Evolutionary conservation across 92 coral and sea anemone genomes (phyloP).

Genomic region (Umimayanthus kanabou): DNA sequence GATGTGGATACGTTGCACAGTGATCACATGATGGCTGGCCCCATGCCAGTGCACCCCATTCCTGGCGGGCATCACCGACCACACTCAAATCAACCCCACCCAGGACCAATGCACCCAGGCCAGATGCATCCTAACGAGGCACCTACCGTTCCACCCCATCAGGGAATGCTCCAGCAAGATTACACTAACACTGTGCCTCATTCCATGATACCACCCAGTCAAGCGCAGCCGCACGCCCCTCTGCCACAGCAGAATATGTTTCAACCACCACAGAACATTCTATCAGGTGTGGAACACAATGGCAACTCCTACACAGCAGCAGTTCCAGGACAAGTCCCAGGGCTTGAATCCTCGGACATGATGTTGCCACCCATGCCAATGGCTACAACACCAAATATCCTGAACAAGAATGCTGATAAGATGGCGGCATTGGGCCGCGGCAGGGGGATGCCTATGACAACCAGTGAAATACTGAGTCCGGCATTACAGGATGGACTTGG

Average conservation of each 20-base stretch:
- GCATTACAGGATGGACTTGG: conserved; percentile 47
- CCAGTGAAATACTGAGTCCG: conserved; percentile 45
- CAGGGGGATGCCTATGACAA: conserved; percentile 60
- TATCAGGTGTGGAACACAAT: conserved; percentile 38
- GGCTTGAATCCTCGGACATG: conserved; percentile 19
- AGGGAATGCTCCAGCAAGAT: conserved; percentile 28
- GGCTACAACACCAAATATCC: conserved; percentile 45
- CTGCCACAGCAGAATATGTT: conserved; percentile 20
- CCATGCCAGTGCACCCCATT: conserved; percentile 38
- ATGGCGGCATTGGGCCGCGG: conserved; percentile 82
- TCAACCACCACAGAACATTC: conserved; percentile 41
- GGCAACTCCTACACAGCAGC: conserved; percentile 17
- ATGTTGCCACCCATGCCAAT: conserved; percentile 14
- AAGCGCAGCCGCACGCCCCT: background rate
- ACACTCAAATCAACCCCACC: conserved; percentile 20
- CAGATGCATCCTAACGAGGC: conserved; percentile 7
- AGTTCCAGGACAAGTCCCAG: conserved; percentile 22
- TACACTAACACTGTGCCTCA: conserved; percentile 18
- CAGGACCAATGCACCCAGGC: conserved; percentile 14
- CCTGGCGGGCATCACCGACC: conserved; percentile 27
- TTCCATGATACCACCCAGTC: conserved; percentile 26
- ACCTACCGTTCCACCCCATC: conserved; percentile 21
- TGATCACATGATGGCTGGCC: conserved; percentile 47
- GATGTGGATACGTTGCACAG: conserved; percentile 55
- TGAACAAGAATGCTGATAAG: conserved; percentile 75